Conservation (phyloP, 2,888 invertebrate genomes). For the Gastrophysa polygoni region DNA sequence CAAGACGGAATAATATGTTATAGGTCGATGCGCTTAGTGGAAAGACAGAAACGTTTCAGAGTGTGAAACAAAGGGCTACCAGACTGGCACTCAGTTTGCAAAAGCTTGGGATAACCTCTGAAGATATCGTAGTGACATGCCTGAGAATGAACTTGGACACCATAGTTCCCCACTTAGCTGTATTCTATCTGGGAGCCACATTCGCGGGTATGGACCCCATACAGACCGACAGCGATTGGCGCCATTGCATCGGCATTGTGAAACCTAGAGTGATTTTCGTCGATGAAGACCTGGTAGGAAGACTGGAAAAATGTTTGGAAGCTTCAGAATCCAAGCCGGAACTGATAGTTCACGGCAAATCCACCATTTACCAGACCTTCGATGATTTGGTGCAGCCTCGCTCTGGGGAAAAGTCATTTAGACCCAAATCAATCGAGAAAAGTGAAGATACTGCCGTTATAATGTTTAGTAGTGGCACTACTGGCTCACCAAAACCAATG, state of each 20-base stretch:
- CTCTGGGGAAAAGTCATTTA: conserved; percentile 34
- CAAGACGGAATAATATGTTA: too few relatives aligned
- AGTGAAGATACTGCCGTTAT: conserved; percentile 41
- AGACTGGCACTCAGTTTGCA: conserved; percentile 57
- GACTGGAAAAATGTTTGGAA: conserved; percentile 34
- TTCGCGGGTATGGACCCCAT: conserved; percentile 47
- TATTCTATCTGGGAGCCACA: conserved; percentile 57
- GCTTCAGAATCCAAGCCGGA: conserved; percentile 29
- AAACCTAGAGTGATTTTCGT: conserved; percentile 45
- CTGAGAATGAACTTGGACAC: conserved; percentile 59
- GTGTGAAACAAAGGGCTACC: conserved; percentile 50
- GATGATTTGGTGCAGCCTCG: conserved; percentile 13
- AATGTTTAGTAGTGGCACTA: conserved; percentile 52
- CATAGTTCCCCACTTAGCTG: conserved; percentile 59
- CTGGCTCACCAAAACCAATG: conserved; percentile 48
- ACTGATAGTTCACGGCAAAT: conserved; percentile 40
- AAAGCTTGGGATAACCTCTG: conserved; percentile 53
- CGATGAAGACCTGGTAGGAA: conserved; percentile 23
- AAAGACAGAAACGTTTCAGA: conserved; percentile 26
- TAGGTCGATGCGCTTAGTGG: too few relatives aligned
- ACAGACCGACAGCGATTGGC: conserved; percentile 37
- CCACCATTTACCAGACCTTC: conserved; percentile 31
- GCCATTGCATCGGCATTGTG: conserved; percentile 39
- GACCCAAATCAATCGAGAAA: conserved; percentile 32
- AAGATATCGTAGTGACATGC: conserved; percentile 60